Evolutionary conservation across 2,797 vertebrate genomes (phyloP), one percentile per base, ranked within the genome.

Genomic region (Tarsius wallacei): DNA sequence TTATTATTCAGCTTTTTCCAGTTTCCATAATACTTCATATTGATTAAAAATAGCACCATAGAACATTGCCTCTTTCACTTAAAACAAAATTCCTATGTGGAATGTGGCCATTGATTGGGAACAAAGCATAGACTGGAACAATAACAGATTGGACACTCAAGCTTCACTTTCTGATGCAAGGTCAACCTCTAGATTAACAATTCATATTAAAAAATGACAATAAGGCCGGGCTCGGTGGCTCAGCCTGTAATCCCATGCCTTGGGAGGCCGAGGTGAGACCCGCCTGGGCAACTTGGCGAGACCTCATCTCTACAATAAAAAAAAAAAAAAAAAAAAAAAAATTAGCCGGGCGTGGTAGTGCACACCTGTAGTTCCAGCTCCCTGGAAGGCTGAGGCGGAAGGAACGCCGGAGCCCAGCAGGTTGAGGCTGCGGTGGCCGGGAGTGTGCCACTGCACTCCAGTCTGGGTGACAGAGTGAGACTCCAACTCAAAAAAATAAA

Each of bases 1-100:
- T 86, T 90, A 59, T 83, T 81, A 78, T 63, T 93, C 16, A 88
- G 53, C 16, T 49, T 84, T 77, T 93, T 55, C 49, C 61, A 70
- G 19, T 66, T 88, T 87, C 16, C 28, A 64, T 57, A 94, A 87
- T 83, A 93, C 81, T 74, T 19, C 61, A 63, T 49, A 47, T 74
- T 49, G 73, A 81, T 36, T 71, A 33, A 74, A 97, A 90, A 77
- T 13, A 71, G 19, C 49, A 28, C 7, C 70, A 4, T 80, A 22
- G 61, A 95, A 91, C 7, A 57, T 76, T 76, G 59, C 33, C 11
- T 42, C 33, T 95, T 92, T 9, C 24, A 84, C 57, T 87, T 84
- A 71, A 87, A 59, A 83, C 53, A 82, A 33, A 61, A 77, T 94
- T 85, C 7, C 19, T 15, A 11, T 51, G 2, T 97, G 55, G 36